Base-by-base conservation (phyloP, 2,797 vertebrate species). In the Uromys caudimaculatus region DNA sequence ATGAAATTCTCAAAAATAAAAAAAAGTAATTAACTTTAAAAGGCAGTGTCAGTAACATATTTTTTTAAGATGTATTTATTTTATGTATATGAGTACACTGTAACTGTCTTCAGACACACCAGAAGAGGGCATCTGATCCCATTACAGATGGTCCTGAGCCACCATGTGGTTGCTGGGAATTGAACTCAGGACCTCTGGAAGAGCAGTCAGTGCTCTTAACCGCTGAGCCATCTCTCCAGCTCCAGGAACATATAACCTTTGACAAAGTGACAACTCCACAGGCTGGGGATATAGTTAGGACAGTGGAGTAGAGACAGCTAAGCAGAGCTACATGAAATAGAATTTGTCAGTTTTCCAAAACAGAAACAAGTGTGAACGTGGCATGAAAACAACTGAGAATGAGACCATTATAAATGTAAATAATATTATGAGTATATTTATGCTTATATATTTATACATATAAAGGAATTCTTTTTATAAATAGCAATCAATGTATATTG, bases 331-430 rank as follows among this genome's bases (percentile, higher is more conserved):
- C 35, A 32, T 17, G 29, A 73, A 67, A 58, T 2, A 16, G 62
- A 50, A 75, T 64, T 83, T 75, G 77, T 29, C 77, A 67, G 76
- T 60, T 67, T 90, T 32, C 79, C n/a, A 84, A 78, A 95, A 73
- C 14, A 73, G 6, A 93, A 94, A 71, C n/a, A 47, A 76, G 24
- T 24, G 16, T 86, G 52, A 41, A 64, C 52, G 35, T 14, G n/a
- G 27, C 17, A 67, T 8, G 17, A 3, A 89, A 83, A 83, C 27
- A 88, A 73, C 58, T 56, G 29, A 73, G 32, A 77, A 14, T n/a
- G 6, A 71, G 69, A 77, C 81, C 90, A 77, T 73, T 64, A 52
- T 24, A 58, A 81, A 41, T 9, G 24, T 2, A 92, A 62, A 64
- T 24, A 47, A n/a, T 44, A 10, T 21, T 76, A 7, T 35, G 44